These are phyloP conservation scores for Ellobium chinense DNA, from an alignment of 2,888 invertebrate genomes.

Conservation along the genomic window DNA sequence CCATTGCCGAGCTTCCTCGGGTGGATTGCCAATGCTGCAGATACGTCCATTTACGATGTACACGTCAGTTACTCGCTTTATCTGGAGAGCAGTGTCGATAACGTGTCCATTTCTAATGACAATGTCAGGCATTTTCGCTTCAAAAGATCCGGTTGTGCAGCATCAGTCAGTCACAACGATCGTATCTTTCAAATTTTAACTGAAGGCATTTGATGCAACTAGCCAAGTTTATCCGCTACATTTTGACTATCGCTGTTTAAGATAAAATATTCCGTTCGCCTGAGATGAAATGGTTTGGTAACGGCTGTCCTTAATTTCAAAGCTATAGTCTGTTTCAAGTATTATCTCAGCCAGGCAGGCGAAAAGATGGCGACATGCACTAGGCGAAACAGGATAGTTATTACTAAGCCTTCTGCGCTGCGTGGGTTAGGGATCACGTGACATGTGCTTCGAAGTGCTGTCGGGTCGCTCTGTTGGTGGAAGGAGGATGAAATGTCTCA, in stretches of 20 bases:
- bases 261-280: too few relatives aligned
- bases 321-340: constrained; percentile 33
- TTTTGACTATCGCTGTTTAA: too few relatives aligned
- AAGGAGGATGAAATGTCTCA: too few relatives aligned
- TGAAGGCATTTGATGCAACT: too few relatives aligned
- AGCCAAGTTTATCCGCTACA: too few relatives aligned
- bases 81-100: constrained; percentile 66
- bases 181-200: too few relatives aligned
- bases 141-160: too few relatives aligned
- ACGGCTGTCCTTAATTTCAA: not conserved
- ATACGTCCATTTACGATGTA: constrained; percentile 57
- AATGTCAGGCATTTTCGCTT: constrained; percentile 5
- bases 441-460: constrained; percentile 9
- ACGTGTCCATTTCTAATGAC: constrained; percentile 66
- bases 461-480: not conserved
- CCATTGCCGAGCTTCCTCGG: not conserved
- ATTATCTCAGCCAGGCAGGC: not conserved
- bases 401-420: constrained; percentile 14
- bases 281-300: too few relatives aligned
- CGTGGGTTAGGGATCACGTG: constrained; percentile 39
- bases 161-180: too few relatives aligned
- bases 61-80: constrained; percentile 58
- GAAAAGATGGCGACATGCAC: not conserved
- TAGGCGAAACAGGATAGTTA: constrained; percentile 6
- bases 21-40: constrained; percentile 12